A percentile compares a stretch with the other conserved stretches of the same genome.
Conservation (phyloP, 2,797 vertebrate species). For the Gymnodraco acuticeps region DNA sequence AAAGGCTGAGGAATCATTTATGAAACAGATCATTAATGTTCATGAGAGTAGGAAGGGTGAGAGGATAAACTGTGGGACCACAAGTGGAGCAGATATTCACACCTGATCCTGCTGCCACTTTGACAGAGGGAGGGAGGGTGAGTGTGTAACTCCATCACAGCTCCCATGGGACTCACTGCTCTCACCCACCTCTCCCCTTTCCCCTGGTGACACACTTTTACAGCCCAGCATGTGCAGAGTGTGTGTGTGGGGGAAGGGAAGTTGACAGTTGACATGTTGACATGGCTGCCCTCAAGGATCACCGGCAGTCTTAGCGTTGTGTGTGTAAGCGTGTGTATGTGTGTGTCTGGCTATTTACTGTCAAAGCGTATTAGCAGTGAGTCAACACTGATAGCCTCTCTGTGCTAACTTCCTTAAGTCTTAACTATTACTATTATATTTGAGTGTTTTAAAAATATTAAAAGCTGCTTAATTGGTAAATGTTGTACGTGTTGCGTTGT, state of each 20-base stretch:
- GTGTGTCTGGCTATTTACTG: neutral
- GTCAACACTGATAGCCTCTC: slow-evolving; percentile 21
- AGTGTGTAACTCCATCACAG: slow-evolving; percentile 50
- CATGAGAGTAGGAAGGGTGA: slow-evolving; percentile 39
- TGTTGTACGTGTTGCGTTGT: neutral
- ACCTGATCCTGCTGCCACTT: slow-evolving; percentile 55
- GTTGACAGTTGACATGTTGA: slow-evolving; percentile 59
- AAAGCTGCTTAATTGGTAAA: neutral
- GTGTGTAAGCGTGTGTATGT: neutral
- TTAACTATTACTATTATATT: neutral
- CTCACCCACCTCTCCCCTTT: slow-evolving; percentile 39
- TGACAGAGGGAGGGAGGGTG: slow-evolving; percentile 17
- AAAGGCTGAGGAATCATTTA: slow-evolving; percentile 35
- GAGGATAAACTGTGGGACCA: slow-evolving; percentile 61
- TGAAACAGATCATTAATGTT: slow-evolving; percentile 53
- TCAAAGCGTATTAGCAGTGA: slow-evolving; percentile 45
- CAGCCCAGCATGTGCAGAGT: slow-evolving; percentile 20
- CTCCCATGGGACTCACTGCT: slow-evolving; percentile 41
- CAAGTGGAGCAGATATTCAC: slow-evolving; percentile 64
- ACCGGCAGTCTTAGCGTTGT: too few relatives aligned
- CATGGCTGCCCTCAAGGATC: slow-evolving; percentile 57
- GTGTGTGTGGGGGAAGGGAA: slow-evolving; percentile 7
- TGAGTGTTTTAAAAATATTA: too few relatives aligned
- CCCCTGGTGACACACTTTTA: slow-evolving; percentile 68
- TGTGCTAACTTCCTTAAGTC: slow-evolving; percentile 8